Conservation (phyloP, 2,888 invertebrate genomes). For the Drosophila picticornis region DNA sequence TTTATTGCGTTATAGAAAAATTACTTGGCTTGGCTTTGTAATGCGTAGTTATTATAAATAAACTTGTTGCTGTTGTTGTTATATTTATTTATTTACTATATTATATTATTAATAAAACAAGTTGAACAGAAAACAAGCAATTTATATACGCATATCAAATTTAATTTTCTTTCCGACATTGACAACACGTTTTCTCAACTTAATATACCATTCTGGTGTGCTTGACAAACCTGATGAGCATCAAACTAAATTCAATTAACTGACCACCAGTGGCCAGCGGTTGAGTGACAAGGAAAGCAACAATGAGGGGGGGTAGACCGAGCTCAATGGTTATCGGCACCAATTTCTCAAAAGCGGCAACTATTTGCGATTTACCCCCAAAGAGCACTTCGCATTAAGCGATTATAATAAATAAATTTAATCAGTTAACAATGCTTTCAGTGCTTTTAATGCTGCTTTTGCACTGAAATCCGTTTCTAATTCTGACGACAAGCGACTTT, state of each 20-base stretch:
- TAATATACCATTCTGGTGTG: not conserved
- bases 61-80: not conserved
- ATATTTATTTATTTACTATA: not conserved
- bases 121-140: not conserved
- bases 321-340: conserved; percentile 11
- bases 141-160: not conserved
- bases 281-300: not conserved
- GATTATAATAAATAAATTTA: conserved; percentile 62
- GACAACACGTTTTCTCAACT: not conserved
- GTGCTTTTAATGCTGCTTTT: conserved; percentile 33
- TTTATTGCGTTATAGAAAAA: not conserved
- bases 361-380: conserved; percentile 44
- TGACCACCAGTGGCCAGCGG: conserved; percentile 24
- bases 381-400: conserved; percentile 38
- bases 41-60: not conserved
- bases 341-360: conserved; percentile 8
- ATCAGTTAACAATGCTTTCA: conserved; percentile 55
- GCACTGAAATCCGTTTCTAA: conserved; percentile 32
- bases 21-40: not conserved
- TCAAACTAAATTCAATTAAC: conserved; percentile 55
- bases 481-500: conserved; percentile 43
- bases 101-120: not conserved
- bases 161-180: not conserved
- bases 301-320: not conserved
- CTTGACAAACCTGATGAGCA: conserved; percentile 44